Percentiles rank a stretch among this genome's conserved stretches.
phyloP scores from a whole-genome alignment of 2,797 vertebrate species.

The Allobates femoralis region DNA sequence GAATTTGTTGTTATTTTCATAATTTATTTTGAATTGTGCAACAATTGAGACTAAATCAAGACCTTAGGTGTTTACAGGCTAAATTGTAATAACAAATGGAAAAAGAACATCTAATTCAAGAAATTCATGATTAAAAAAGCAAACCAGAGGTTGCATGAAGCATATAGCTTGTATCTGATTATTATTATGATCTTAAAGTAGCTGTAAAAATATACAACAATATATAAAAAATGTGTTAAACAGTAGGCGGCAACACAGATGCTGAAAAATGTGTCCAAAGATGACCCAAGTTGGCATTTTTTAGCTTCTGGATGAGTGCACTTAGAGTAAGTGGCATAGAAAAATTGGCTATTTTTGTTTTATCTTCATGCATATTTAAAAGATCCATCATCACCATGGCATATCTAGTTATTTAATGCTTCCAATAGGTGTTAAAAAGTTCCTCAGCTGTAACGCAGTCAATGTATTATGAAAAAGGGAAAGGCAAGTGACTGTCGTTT shows the following conservation, averaged over 20 bases:
- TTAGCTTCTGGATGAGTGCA: constrained; percentile 53
- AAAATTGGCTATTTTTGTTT: constrained; percentile 61
- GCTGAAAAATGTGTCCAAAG: constrained; percentile 44
- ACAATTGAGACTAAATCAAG: too few relatives aligned
- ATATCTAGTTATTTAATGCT: constrained; percentile 69
- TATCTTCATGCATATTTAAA: constrained; percentile 67
- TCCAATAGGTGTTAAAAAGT: constrained; percentile 82
- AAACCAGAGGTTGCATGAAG: too few relatives aligned
- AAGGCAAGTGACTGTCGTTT: constrained; percentile 81
- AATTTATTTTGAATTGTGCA: too few relatives aligned
- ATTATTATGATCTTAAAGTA: neutral
- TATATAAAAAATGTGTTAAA: constrained; percentile 8
- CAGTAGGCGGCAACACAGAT: constrained; percentile 1
- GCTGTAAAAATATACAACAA: constrained; percentile 40
- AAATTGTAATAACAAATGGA: too few relatives aligned
- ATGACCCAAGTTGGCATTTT: constrained; percentile 37
- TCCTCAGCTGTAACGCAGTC: constrained; percentile 75
- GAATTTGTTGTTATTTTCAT: too few relatives aligned
- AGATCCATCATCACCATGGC: constrained; percentile 71
- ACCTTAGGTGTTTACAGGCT: too few relatives aligned
- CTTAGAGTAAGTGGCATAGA: constrained; percentile 51
- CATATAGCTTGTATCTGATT: neutral
- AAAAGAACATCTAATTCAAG: too few relatives aligned
- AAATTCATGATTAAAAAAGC: too few relatives aligned
- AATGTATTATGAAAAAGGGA: constrained; percentile 83